Conservation (phyloP, 2,113 vertebrate species). For the Grus americana region DNA sequence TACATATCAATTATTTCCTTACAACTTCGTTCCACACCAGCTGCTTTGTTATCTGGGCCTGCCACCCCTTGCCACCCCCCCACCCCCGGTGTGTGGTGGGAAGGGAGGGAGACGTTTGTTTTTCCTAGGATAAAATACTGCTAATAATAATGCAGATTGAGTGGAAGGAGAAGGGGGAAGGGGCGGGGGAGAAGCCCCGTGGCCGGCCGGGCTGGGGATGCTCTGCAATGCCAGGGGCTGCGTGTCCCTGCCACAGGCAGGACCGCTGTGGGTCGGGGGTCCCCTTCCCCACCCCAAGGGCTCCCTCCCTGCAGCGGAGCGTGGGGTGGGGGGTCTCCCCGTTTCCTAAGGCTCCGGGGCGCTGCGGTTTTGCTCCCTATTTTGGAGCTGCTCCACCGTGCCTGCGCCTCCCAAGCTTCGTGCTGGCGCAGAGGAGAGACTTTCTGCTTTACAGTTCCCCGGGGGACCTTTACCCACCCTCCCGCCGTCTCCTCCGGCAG, state of each 20-base stretch:
- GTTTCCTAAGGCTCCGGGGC: accelerated
- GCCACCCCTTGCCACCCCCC: constrained; percentile 5
- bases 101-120: constrained; percentile 58
- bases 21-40: constrained; percentile 63
- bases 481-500: neutral
- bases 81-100: neutral
- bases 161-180: neutral
- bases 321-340: accelerated
- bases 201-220: neutral
- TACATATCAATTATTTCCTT: constrained; percentile 69
- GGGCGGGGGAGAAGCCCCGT: neutral
- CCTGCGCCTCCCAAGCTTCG: neutral
- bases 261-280: accelerated
- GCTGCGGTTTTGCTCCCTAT: neutral
- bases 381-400: neutral
- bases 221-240: neutral
- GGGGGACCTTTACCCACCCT: neutral
- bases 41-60: constrained; percentile 66
- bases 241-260: neutral
- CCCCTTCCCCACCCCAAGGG: neutral
- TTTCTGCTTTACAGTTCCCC: neutral
- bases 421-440: neutral
- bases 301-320: neutral
- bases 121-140: constrained; percentile 59
- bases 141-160: constrained; percentile 46